phyloP scores from a whole-genome alignment of 2,797 vertebrate genomes.

The Sebastes hubbsi region DNA sequence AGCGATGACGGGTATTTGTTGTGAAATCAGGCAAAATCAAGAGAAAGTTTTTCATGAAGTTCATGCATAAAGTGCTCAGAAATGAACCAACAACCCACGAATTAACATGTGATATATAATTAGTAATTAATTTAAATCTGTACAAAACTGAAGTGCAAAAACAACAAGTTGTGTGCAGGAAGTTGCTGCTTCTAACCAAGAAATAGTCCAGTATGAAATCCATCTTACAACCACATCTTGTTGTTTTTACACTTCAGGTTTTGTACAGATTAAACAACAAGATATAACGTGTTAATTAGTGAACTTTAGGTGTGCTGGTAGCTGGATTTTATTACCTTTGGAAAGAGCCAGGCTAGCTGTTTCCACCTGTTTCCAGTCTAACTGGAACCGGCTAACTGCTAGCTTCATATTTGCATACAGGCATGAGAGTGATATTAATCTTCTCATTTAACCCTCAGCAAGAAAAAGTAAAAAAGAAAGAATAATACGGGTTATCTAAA shows the following conservation, averaged over 20 bases:
- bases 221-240: no score
- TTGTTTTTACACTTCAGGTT: no score
- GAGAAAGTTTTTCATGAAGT: no score
- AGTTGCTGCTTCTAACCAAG: background rate
- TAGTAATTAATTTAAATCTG: background rate
- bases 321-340: no score
- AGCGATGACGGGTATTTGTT: no score
- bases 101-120: background rate
- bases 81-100: background rate
- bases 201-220: background rate
- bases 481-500: background rate
- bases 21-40: no score
- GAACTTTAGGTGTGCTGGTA: accelerated
- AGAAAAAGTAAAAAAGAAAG: background rate
- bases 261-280: no score
- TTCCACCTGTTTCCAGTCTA: background rate
- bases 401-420: background rate
- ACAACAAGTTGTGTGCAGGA: background rate
- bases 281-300: no score
- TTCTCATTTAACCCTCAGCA: background rate
- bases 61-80: no score
- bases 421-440: background rate
- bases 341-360: background rate
- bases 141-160: background rate
- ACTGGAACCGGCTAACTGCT: no score